phyloP scores from a whole-genome alignment of 2,888 invertebrate species.

The Priocnemis perturbator region DNA sequence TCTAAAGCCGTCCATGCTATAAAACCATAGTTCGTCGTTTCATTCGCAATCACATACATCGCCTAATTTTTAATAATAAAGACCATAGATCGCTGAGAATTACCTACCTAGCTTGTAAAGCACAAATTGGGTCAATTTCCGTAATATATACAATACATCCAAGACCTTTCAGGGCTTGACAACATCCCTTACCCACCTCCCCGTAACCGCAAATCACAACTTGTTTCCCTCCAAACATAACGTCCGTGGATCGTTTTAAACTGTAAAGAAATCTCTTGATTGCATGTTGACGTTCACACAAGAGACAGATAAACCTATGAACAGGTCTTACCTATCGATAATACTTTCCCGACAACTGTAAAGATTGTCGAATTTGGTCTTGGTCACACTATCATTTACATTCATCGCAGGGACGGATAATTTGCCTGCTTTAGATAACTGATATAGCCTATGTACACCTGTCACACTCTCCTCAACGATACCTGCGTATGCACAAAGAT shows the following conservation, averaged over 20 bases:
- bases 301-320: neutral
- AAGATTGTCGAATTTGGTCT: slow-evolving; percentile 98
- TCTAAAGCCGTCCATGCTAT: slow-evolving; percentile 96
- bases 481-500: slow-evolving; percentile 77
- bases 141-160: slow-evolving; percentile 95
- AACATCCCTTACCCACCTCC: slow-evolving; percentile 98
- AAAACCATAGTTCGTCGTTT: slow-evolving; percentile 45
- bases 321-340: slow-evolving; percentile 82
- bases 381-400: slow-evolving; percentile 98
- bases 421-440: slow-evolving; percentile 95
- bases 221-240: slow-evolving; percentile 99
- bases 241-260: slow-evolving; percentile 92
- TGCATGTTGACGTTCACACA: neutral
- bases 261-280: slow-evolving; percentile 73
- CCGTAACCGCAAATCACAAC: slow-evolving; percentile 97
- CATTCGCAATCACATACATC: neutral
- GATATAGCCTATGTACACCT: slow-evolving; percentile 97
- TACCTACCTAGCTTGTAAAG: slow-evolving; percentile 90
- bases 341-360: slow-evolving; percentile 97
- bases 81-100: neutral
- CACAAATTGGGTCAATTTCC: slow-evolving; percentile 98
- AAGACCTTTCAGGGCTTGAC: slow-evolving; percentile 94
- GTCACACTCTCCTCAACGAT: slow-evolving; percentile 99
- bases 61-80: slow-evolving; percentile 5
- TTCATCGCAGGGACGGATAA: slow-evolving; percentile 98